Evolutionary conservation across 2,888 invertebrate species (phyloP).

Genomic region (Heliconius hortense): DNA sequence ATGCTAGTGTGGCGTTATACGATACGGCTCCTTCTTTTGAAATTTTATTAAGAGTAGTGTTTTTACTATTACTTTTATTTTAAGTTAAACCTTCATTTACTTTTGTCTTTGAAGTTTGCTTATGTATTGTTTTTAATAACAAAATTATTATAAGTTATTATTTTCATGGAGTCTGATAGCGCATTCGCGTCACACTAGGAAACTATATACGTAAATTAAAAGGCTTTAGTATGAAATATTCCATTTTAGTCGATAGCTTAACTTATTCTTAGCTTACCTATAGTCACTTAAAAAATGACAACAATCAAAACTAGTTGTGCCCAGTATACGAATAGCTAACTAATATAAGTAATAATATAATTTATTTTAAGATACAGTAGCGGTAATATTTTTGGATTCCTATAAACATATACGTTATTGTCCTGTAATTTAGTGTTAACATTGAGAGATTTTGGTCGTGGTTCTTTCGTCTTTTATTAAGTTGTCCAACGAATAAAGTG

Average conservation of each 20-base stretch:
- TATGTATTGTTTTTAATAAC: neutral
- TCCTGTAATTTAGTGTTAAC: slow-evolving; percentile 61
- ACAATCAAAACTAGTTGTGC: slow-evolving; percentile 82
- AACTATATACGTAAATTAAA: slow-evolving; percentile 77
- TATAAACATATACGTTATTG: slow-evolving; percentile 80
- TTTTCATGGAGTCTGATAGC: neutral
- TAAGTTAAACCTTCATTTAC: slow-evolving; percentile 8
- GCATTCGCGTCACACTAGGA: slow-evolving; percentile 52
- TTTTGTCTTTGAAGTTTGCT: slow-evolving; percentile 6
- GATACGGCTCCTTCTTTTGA: neutral
- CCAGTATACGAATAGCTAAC: slow-evolving; percentile 82
- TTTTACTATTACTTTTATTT: neutral
- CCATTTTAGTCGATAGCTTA: slow-evolving; percentile 81
- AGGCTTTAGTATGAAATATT: slow-evolving; percentile 79
- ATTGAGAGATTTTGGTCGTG: slow-evolving; percentile 60
- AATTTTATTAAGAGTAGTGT: neutral
- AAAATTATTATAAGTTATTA: slow-evolving; percentile 14
- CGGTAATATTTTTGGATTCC: slow-evolving; percentile 82
- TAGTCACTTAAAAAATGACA: slow-evolving; percentile 80
- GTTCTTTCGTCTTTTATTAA: slow-evolving; percentile 64
- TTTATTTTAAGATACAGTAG: slow-evolving; percentile 81
- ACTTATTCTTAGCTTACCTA: slow-evolving; percentile 80
- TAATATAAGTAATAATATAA: slow-evolving; percentile 74
- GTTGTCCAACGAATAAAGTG: slow-evolving; percentile 63
- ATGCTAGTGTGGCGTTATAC: slow-evolving; percentile 55